Conservation (phyloP, 2,113 vertebrate species). For the Takifugu flavidus region DNA sequence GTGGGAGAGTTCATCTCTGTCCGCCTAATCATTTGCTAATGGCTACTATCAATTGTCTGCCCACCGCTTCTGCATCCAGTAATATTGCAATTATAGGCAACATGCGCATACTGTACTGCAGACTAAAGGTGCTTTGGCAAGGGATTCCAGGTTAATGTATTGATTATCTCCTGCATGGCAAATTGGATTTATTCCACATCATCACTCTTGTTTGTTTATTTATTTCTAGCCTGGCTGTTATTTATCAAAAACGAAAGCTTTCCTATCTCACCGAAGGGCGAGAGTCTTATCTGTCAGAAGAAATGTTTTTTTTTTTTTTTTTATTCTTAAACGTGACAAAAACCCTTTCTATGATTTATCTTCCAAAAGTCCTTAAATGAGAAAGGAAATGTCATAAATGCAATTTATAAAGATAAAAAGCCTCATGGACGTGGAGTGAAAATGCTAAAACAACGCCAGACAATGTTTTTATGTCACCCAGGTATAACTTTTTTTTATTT, state of each 20-base stretch:
- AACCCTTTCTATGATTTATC: constrained; percentile 26
- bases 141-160: constrained; percentile 74
- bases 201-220: constrained; percentile 69
- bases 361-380: constrained; percentile 7
- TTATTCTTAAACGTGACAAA: constrained; percentile 16
- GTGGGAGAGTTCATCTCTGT: constrained; percentile 77
- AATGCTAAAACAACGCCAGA: constrained; percentile 19
- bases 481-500: constrained; percentile 57
- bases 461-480: constrained; percentile 34
- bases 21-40: constrained; percentile 81
- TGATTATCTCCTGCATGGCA: constrained; percentile 67
- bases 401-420: not conserved
- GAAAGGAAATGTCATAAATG: constrained; percentile 4
- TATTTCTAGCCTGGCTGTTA: constrained; percentile 57
- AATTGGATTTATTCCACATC: constrained; percentile 71
- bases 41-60: constrained; percentile 79
- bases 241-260: constrained; percentile 63
- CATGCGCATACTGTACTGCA: constrained; percentile 62
- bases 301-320: not conserved
- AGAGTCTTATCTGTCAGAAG: constrained; percentile 34
- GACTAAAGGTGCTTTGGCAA: constrained; percentile 69
- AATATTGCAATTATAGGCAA: constrained; percentile 74
- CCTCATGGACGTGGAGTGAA: constrained; percentile 16
- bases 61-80: constrained; percentile 57
- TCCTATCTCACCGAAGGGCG: constrained; percentile 42